A percentile compares a stretch with the other conserved stretches of the same genome.
These are phyloP conservation scores for Cheilosia variabilis DNA, from an alignment of 2,888 invertebrate species.

Conservation along the genomic window DNA sequence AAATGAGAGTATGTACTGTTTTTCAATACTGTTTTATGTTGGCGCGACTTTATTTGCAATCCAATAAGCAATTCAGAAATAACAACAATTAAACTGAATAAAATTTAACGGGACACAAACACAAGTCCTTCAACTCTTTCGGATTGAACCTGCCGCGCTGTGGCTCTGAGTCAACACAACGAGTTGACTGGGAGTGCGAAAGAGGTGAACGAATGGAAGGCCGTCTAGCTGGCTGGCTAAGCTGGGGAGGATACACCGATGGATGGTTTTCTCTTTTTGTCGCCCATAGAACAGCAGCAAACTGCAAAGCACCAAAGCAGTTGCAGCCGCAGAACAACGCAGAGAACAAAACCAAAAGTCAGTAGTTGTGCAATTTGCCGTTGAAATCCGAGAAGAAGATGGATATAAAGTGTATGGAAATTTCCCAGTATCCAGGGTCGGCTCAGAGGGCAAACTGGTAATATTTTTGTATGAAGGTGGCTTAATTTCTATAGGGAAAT, in stretches of 20 bases:
- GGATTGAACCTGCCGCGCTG: slow-evolving; percentile 59
- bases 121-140: slow-evolving; percentile 48
- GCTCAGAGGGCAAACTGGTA: background rate
- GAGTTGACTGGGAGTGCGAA: slow-evolving; percentile 33
- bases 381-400: slow-evolving; percentile 1
- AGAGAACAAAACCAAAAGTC: background rate
- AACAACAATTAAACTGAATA: slow-evolving; percentile 12
- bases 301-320: background rate
- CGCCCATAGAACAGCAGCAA: background rate
- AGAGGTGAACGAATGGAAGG: slow-evolving; percentile 42
- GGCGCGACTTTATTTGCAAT: background rate
- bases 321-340: background rate
- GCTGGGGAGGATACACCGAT: background rate
- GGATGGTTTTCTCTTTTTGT: slow-evolving; percentile 31
- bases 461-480: background rate
- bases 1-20: background rate
- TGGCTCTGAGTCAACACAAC: slow-evolving; percentile 52
- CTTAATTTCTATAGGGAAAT: background rate
- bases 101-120: slow-evolving; percentile 42
- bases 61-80: slow-evolving; percentile 5
- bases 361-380: slow-evolving; percentile 9
- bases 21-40: slow-evolving; percentile 23
- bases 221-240: slow-evolving; percentile 4
- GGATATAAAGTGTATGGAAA: background rate
- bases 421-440: slow-evolving; percentile 40